Base-by-base conservation (phyloP, 2,888 invertebrate genomes). In the Tanypteryx hageni region DNA sequence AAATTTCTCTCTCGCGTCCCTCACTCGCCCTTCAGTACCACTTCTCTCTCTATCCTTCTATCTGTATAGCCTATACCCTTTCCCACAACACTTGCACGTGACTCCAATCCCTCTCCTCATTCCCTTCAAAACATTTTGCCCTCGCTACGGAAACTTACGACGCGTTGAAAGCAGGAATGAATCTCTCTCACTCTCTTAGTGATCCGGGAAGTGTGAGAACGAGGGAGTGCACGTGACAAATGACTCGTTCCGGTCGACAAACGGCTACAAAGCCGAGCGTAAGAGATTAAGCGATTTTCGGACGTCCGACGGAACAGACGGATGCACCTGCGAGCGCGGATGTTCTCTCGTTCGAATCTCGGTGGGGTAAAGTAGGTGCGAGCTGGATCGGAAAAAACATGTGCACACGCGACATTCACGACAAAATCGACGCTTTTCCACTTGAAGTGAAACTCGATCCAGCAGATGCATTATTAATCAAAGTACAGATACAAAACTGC, bases 231-330 rank as follows among this genome's bases (percentile, higher is more conserved):
- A 89, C 16, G 18, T 64, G 89, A 89, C 89, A 89, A 89, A 89
- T 64, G 89, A 64, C 64, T 64, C 64, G 64, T 44, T 61, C 86
- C 86, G 31, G 59, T 27, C 27, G 64, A 64, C 89, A 89, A 89
- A 89, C 86, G 27, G 59, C 86, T 61, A 16, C 4, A 58, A 18
- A n/a, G 18, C 56, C 18, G 85, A 56, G 86, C 16, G 86, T 58
- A 61, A 5, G 86, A 86, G 86, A 89, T 89, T 64, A 89, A 89
- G 89, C 44, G 89, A 89, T 89, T 89, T 89, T 89, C 64, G 64
- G 86, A 68, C 22, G 68, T 10, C 68, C 68, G 86, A 16, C 14
- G 16, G 13, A 27, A 44, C 27, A 31, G 89, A 89, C 31, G 89
- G 64, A 68, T 68, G 89, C 89, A 89, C 89, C 61, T 76, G 76